Evolutionary conservation across 1,140 invertebrate genomes (phyloP).

Genomic region (Rhysida immarginata): DNA sequence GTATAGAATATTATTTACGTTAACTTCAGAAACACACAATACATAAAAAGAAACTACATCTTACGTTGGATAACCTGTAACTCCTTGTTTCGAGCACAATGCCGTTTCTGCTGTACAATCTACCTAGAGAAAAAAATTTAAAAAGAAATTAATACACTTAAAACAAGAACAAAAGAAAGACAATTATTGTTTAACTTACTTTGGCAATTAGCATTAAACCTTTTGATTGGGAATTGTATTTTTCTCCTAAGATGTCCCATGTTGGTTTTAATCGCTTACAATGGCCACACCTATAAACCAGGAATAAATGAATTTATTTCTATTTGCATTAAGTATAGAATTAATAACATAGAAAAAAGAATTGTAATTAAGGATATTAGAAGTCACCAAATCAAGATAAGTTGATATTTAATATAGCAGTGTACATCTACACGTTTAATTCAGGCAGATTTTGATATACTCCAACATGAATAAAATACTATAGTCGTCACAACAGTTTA

Average conservation of each 20-base stretch:
- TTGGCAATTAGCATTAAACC: no score
- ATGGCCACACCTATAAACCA: constrained; percentile 21
- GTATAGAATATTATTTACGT: no score
- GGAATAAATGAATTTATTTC: not conserved
- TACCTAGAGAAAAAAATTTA: constrained; percentile 31
- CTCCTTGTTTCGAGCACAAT: constrained; percentile 51
- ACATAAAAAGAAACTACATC: constrained; percentile 9
- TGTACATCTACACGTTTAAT: not conserved
- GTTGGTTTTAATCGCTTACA: constrained; percentile 22
- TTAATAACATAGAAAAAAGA: no score
- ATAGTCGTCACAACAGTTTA: no score
- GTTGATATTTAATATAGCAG: not conserved
- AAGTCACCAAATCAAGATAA: not conserved
- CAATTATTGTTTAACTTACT: no score
- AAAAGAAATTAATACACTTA: no score
- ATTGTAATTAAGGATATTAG: not conserved
- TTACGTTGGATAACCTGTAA: constrained; percentile 54
- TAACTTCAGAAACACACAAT: not conserved
- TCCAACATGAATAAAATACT: no score
- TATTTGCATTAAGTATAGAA: no score
- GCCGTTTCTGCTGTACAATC: constrained; percentile 56
- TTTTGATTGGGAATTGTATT: constrained; percentile 41
- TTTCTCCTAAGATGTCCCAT: constrained; percentile 54
- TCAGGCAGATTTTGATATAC: no score
- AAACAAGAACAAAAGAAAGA: no score